Evolutionary conservation across 1,140 invertebrate genomes (phyloP).

Genomic region (Zaprionus vittiger): DNA sequence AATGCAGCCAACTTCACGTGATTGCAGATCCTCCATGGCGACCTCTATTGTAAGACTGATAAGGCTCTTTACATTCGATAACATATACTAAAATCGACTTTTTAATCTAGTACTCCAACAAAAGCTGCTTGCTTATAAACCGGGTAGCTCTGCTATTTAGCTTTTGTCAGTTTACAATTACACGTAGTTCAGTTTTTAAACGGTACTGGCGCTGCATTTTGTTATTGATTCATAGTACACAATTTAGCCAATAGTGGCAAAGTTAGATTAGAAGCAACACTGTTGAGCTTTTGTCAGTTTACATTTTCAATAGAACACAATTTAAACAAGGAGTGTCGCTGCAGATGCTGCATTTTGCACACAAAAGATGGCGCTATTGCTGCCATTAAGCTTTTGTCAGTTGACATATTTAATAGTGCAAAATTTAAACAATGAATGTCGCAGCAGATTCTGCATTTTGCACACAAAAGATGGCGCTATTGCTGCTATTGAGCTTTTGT

Average conservation of each 20-base stretch:
- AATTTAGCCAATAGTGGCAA: no score
- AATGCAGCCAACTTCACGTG: constrained; percentile 28
- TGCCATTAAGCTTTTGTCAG: no score
- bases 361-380: not conserved
- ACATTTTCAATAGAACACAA: not conserved
- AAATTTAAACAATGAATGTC: not conserved
- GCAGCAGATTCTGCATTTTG: no score
- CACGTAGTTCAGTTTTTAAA: not conserved
- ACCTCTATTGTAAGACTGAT: not conserved
- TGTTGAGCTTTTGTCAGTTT: not conserved
- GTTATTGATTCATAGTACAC: no score
- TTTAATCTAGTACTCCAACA: not conserved
- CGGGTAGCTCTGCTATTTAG: not conserved
- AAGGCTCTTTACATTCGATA: not conserved
- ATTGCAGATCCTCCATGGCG: not conserved
- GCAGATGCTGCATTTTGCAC: not conserved
- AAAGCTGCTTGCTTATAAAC: not conserved
- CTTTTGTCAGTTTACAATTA: not conserved
- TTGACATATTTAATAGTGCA: not conserved
- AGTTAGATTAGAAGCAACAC: no score
- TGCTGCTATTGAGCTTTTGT: no score
- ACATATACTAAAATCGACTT: not conserved
- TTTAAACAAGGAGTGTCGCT: not conserved
- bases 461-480: not conserved
- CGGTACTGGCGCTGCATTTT: not conserved